These are phyloP conservation scores for Cossypha dichroa DNA, from an alignment of 2,797 vertebrate genomes.

Conservation along the genomic window DNA sequence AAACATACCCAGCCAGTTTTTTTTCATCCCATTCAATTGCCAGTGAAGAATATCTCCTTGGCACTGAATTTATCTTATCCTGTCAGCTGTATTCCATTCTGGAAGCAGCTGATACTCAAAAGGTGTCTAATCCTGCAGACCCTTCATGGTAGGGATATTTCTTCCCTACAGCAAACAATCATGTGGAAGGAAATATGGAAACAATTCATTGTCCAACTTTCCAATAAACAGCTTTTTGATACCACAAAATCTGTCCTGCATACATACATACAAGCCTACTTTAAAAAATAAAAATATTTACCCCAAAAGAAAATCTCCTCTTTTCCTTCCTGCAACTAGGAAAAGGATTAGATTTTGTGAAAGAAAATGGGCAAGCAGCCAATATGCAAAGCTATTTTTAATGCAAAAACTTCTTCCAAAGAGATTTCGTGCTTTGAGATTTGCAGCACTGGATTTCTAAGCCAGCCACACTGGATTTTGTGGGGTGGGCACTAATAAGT, in stretches of 20 bases:
- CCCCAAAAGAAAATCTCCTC: not conserved
- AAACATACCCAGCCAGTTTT: not conserved
- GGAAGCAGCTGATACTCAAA: not conserved
- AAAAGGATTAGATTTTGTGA: slow-evolving; percentile 42
- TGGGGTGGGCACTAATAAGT: not conserved
- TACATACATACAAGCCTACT: not conserved
- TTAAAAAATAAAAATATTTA: slow-evolving; percentile 24
- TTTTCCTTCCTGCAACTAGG: not conserved
- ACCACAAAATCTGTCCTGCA: not conserved
- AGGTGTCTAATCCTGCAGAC: not conserved
- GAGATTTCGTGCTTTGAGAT: slow-evolving; percentile 54
- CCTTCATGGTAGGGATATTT: not conserved
- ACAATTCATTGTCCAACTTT: not conserved
- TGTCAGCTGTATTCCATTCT: not conserved
- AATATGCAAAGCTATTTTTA: slow-evolving; percentile 42
- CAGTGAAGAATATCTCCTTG: not conserved
- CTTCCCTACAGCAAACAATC: not conserved
- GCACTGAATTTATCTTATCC: not conserved
- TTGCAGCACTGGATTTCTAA: slow-evolving; percentile 39
- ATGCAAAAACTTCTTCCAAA: slow-evolving; percentile 47
- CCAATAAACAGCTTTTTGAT: not conserved
- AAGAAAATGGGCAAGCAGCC: slow-evolving; percentile 44
- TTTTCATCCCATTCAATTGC: not conserved
- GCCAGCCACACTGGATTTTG: slow-evolving; percentile 36
- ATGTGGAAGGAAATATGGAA: not conserved